phyloP scores from a whole-genome alignment of 2,888 invertebrate species.

The Phengaris arion region DNA sequence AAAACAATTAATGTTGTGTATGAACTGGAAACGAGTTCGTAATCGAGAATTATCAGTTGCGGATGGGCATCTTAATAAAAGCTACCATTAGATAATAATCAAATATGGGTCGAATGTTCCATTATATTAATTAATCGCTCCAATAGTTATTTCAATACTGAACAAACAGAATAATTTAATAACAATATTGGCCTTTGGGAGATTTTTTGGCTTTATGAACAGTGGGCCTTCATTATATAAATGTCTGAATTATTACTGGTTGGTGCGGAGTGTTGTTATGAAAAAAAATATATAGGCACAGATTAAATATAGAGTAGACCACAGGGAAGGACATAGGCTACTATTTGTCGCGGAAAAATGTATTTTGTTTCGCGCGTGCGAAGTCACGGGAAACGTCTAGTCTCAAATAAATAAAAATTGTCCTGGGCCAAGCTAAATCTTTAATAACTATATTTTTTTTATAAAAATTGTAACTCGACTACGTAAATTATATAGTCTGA shows the following conservation, averaged over 20 bases:
- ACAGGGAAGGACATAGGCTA: too few relatives aligned
- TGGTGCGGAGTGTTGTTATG: background rate
- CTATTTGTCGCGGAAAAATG: too few relatives aligned
- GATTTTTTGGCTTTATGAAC: background rate
- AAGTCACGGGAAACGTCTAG: too few relatives aligned
- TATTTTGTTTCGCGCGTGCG: too few relatives aligned
- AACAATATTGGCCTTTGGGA: background rate
- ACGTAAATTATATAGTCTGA: too few relatives aligned
- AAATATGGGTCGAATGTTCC: constrained; percentile 10
- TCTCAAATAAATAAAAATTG: too few relatives aligned
- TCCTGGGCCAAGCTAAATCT: too few relatives aligned
- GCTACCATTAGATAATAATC: constrained; percentile 20
- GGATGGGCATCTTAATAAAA: background rate
- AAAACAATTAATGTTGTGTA: too few relatives aligned
- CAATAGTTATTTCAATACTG: constrained; percentile 10
- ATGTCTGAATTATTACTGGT: background rate
- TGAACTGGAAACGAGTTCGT: background rate
- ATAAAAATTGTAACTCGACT: too few relatives aligned
- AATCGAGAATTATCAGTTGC: background rate
- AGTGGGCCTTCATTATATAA: background rate
- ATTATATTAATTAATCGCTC: constrained; percentile 23
- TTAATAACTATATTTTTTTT: too few relatives aligned
- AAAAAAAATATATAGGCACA: too few relatives aligned
- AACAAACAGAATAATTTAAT: constrained; percentile 14
- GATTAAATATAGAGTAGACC: too few relatives aligned